Percentiles rank a stretch among this genome's conserved stretches.
These are phyloP conservation scores for Steatornis caripensis DNA, from an alignment of 2,113 vertebrate genomes.

Conservation along the genomic window DNA sequence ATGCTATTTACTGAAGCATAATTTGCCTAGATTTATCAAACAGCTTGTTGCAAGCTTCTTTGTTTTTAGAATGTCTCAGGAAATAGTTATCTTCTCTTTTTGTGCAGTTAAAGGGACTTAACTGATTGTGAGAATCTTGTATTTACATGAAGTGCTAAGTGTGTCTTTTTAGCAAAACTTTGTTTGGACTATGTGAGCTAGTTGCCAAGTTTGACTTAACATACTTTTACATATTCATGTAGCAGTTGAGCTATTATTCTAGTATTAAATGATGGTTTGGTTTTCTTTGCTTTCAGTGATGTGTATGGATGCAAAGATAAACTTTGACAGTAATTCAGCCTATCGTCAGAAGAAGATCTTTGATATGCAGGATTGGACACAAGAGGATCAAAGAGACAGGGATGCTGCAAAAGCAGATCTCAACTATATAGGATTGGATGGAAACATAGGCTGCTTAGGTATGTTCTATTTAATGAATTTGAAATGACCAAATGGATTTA, in stretches of 20 bases:
- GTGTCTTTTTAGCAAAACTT: neutral
- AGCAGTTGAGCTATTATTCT: neutral
- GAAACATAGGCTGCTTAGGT: conserved; percentile 97
- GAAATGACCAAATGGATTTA: neutral
- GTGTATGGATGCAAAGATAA: conserved; percentile 99
- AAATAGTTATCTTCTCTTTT: neutral
- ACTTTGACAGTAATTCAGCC: conserved; percentile 93
- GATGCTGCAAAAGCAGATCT: conserved; percentile 89
- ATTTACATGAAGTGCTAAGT: neutral
- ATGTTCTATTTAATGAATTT: neutral
- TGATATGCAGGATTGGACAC: conserved; percentile 91
- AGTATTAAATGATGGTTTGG: neutral
- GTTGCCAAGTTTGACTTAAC: neutral
- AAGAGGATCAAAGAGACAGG: conserved; percentile 90
- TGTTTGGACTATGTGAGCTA: neutral
- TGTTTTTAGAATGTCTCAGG: neutral
- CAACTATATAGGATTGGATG: conserved; percentile 96
- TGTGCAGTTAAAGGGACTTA: neutral
- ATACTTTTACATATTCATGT: neutral
- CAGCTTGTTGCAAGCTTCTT: neutral
- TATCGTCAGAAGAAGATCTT: conserved; percentile 95
- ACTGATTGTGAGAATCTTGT: neutral
- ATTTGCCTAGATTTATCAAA: neutral
- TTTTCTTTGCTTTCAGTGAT: conserved; percentile 76
- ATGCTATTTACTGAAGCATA: neutral